phyloP scores from a whole-genome alignment of 1,140 invertebrate genomes.

The Drosophila eugracilis region DNA sequence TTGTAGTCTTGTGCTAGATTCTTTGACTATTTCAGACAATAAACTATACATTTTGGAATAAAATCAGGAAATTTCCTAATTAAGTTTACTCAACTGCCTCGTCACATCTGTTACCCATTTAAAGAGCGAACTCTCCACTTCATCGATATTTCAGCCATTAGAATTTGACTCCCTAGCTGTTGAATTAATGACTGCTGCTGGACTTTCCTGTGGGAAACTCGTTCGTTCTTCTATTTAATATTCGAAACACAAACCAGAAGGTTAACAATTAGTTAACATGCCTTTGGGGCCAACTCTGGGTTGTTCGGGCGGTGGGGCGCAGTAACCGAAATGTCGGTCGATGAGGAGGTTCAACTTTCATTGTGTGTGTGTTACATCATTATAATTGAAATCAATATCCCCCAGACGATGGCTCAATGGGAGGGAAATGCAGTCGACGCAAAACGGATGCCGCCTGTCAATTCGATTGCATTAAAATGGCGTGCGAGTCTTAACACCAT shows the following conservation, averaged over 20 bases:
- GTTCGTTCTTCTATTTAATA: slow-evolving; percentile 46
- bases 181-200: slow-evolving; percentile 1
- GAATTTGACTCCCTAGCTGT: neutral
- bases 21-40: neutral
- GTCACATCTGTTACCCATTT: neutral
- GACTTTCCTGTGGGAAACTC: neutral
- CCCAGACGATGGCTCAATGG: slow-evolving; percentile 19
- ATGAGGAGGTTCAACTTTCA: slow-evolving; percentile 10
- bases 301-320: neutral
- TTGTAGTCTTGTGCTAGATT: neutral
- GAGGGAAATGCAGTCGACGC: slow-evolving; percentile 43
- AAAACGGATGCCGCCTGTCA: slow-evolving; percentile 72
- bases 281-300: slow-evolving; percentile 11
- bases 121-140: too few species aligned
- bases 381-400: slow-evolving; percentile 77
- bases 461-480: slow-evolving; percentile 78
- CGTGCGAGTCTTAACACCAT: slow-evolving; percentile 81
- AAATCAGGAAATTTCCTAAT: too few species aligned
- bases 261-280: slow-evolving; percentile 54
- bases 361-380: slow-evolving; percentile 46
- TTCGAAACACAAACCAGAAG: slow-evolving; percentile 40
- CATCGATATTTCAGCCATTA: slow-evolving; percentile 3
- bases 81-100: too few species aligned
- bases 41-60: too few species aligned
- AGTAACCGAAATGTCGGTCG: neutral